Base-by-base conservation (phyloP, 2,113 vertebrate species). In the Callipepla californica region DNA sequence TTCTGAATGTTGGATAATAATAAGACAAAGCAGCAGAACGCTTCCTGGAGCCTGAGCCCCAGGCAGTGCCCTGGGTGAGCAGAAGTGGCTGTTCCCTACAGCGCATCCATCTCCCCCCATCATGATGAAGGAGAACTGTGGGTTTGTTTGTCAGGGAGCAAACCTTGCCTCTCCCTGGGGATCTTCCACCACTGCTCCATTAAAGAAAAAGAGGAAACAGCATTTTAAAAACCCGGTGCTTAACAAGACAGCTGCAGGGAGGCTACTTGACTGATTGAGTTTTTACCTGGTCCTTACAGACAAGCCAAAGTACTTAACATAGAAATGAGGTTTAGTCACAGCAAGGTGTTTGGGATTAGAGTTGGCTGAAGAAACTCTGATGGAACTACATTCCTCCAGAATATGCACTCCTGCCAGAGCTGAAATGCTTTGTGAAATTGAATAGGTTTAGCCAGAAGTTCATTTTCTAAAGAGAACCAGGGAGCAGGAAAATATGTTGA, bases 301-400 rank as follows among this genome's bases (percentile, higher is more conserved):
- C 85, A 77, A 93, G 91, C 85, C 87, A 26, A 91, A 44, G 94
- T 85, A 96, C 87, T 96, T 96, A 95, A 96, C 96, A 96, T 96
- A 92, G 94, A 96, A 95, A 96, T 95, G 89, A 96, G 95, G 85
- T 92, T 96, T 96, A 96, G 95, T 95, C 96, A 74, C 95, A 95
- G 94, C 76, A 80, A 94, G 95, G 94, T 94, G 67, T 96, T 93
- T 68, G 94, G 93, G 96, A 95, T 95, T 96, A 94, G 79, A 94
- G 93, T 4, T 90, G 87, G 90, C 91, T 80, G 89, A 26, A 94
- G 55, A 88, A 92, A 75, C 89, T 67, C 86, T 80, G 87, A 96
- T 92, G 89, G 93, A 95, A 62, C 89, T 55, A 72, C n/a, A 5
- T 53, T 94, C 81, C 82, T 85, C 40, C 61, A 13, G 65, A 95